Conservation (phyloP, 2,797 vertebrate species). For the Amblyraja radiata region DNA sequence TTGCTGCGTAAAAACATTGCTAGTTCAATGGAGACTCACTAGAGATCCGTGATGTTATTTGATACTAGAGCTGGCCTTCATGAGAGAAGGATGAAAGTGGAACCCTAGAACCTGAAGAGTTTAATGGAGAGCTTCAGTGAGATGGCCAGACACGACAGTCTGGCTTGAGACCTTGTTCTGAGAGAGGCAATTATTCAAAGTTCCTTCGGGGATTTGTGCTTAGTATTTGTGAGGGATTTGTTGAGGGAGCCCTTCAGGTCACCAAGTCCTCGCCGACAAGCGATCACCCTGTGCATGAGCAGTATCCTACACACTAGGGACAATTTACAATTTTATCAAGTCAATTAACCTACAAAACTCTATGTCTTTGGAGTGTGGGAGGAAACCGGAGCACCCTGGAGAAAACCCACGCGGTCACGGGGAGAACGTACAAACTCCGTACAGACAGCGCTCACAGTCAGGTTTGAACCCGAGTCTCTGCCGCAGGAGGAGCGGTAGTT, state of each 20-base stretch:
- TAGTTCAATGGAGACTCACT: conserved; percentile 40
- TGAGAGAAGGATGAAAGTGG: conserved; percentile 29
- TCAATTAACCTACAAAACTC: too few relatives aligned
- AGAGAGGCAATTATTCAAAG: not conserved
- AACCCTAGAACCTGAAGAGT: not conserved
- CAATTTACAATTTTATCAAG: too few relatives aligned
- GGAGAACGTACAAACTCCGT: too few relatives aligned
- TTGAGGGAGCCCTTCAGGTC: too few relatives aligned
- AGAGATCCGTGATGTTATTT: conserved; percentile 40
- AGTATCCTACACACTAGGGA: too few relatives aligned
- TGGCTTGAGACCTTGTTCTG: not conserved
- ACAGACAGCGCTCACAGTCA: too few relatives aligned
- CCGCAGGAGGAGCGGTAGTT: not conserved
- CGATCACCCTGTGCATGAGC: too few relatives aligned
- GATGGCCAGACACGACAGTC: not conserved
- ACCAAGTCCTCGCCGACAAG: too few relatives aligned
- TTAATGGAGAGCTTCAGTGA: not conserved
- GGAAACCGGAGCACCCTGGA: too few relatives aligned
- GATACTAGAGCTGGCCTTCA: conserved; percentile 39
- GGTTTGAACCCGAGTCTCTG: too few relatives aligned
- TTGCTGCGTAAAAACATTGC: conserved; percentile 41
- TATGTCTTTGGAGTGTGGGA: too few relatives aligned
- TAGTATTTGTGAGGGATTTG: not conserved
- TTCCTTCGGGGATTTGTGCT: not conserved
- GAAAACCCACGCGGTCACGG: too few relatives aligned